These are phyloP conservation scores for Limnodromus scolopaceus DNA, from an alignment of 2,797 vertebrate species.

Conservation along the genomic window DNA sequence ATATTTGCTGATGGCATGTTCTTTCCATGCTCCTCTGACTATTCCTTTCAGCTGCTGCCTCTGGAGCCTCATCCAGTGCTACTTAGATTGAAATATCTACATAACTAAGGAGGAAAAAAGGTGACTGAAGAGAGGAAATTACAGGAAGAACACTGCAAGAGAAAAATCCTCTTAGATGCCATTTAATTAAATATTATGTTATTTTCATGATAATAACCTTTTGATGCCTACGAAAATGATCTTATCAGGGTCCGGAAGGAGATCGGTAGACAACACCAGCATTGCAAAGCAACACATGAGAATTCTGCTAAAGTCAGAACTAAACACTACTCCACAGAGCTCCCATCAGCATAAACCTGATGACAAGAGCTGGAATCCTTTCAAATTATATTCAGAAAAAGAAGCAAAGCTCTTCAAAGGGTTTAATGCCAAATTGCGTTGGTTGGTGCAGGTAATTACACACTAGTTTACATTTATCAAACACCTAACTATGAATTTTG, in stretches of 20 bases:
- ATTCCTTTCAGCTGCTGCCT: background rate
- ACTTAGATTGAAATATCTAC: background rate
- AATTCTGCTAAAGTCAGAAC: background rate
- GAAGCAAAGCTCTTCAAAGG: background rate
- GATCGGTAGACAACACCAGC: accelerated
- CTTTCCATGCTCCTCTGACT: background rate
- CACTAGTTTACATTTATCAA: background rate
- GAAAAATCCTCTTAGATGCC: background rate
- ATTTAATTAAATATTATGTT: background rate
- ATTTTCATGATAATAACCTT: background rate
- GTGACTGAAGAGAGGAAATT: background rate
- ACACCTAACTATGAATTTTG: background rate
- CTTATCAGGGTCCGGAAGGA: background rate
- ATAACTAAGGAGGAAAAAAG: background rate
- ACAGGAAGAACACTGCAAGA: background rate
- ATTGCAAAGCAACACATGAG: background rate
- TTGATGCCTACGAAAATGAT: background rate
- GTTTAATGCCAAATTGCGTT: background rate
- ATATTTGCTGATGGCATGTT: background rate
- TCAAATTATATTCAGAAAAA: background rate
- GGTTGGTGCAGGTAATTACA: background rate
- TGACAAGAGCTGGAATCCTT: background rate
- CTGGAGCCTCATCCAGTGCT: background rate
- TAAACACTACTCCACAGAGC: background rate
- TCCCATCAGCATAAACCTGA: background rate